Conservation (phyloP, 2,797 vertebrate genomes). For the Menidia menidia region DNA sequence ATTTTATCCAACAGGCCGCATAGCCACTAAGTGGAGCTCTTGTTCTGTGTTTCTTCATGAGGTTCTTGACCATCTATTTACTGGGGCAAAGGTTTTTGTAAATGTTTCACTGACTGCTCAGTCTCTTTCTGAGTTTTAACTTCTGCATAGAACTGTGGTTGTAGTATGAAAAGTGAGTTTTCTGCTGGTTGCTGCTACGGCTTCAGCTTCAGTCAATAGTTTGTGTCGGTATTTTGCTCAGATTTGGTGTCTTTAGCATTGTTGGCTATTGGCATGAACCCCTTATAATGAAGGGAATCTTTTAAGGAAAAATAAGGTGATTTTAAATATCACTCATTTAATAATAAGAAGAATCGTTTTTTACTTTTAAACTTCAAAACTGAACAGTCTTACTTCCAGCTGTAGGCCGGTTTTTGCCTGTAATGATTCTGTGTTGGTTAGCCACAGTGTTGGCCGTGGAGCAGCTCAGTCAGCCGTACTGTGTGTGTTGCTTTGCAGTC, state of each 20-base stretch:
- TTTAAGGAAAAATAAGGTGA: neutral
- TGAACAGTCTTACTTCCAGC: constrained; percentile 43
- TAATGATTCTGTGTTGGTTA: constrained; percentile 64
- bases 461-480: constrained; percentile 58
- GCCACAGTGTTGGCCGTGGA: constrained; percentile 57
- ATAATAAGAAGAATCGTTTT: neutral
- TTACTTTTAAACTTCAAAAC: constrained; percentile 13
- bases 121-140: constrained; percentile 26
- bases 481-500: constrained; percentile 67
- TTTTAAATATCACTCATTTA: neutral
- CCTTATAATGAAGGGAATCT: neutral
- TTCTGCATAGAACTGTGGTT: constrained; percentile 6
- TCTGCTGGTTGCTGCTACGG: constrained; percentile 6
- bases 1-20: neutral
- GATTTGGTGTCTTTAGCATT: neutral
- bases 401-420: constrained; percentile 58
- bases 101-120: constrained; percentile 13
- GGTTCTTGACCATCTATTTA: constrained; percentile 9
- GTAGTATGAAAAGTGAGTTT: constrained; percentile 18
- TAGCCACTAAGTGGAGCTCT: constrained; percentile 67
- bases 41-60: constrained; percentile 16
- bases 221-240: constrained; percentile 11
- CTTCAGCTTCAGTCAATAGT: neutral
- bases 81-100: constrained; percentile 28
- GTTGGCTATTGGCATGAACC: neutral